Base-by-base conservation (phyloP, 2,113 vertebrate species). In the Cinclus cinclus region DNA sequence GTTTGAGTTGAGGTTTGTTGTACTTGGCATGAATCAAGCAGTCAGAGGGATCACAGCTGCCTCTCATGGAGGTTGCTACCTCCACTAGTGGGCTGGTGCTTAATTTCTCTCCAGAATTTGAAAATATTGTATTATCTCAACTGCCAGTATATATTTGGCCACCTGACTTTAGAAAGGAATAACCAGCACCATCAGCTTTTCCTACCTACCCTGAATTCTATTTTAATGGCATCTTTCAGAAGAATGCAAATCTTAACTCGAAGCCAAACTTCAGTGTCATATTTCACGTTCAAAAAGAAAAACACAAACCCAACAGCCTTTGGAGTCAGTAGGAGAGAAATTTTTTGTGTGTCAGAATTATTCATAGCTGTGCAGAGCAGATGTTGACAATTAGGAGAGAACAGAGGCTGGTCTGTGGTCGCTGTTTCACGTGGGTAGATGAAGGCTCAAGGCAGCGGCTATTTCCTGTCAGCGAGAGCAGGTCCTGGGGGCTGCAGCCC, bases 391-490 rank as follows among this genome's bases (percentile, higher is more conserved):
- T 97, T 94, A 97, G 47, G 50, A 42, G 47, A 69, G 97, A 97
- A 97, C 96, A 96, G 95, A 97, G 97, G 96, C 87, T 4, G 46
- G 75, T 96, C 96, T 97, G 95, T 98, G 97, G 97, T 96, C 81
- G 81, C 77, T 55, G 24, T 69, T 96, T 95, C 97, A 97, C 92
- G 95, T 97, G 97, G 97, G 96, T 21, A 94, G 97, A 96, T 95
- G 83, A 97, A 97, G 96, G 97, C 96, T 96, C 33, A 62, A 96
- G 95, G 96, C 97, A 81, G 95, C 77, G 83, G 82, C 92, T 28
- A 89, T 96, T 98, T 98, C 98, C 98, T 97, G 97, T 81, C 96
- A 82, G 94, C 14, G 5, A 71, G 83, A 85, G 89, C 95, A 88
- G 89, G 18, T 89, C 89, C 35, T 85, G 94, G 89, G 89, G 94